These are phyloP conservation scores for Lycaon pictus DNA, from an alignment of 2,113 vertebrate genomes.

Conservation along the genomic window DNA sequence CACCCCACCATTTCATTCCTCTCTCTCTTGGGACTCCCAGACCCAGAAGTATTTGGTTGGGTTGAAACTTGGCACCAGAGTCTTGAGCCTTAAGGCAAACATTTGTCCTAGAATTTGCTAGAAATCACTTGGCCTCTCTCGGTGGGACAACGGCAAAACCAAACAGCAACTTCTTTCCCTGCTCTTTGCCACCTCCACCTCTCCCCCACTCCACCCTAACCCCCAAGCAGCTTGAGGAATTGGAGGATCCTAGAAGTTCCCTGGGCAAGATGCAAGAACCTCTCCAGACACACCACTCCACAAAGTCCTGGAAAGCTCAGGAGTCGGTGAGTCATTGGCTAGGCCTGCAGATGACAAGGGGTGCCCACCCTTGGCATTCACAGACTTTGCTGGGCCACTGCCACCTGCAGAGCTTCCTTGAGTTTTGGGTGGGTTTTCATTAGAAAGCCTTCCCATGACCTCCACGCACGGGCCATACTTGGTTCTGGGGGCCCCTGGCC, in stretches of 20 bases:
- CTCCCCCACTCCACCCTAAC: too few relatives aligned
- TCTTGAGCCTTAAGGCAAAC: constrained; percentile 83
- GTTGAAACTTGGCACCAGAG: constrained; percentile 82
- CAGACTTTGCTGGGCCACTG: fast-evolving
- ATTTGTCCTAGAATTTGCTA: constrained; percentile 84
- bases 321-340: neutral
- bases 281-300: neutral
- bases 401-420: neutral
- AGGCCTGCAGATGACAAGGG: fast-evolving
- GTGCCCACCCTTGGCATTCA: fast-evolving
- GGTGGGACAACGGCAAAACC: neutral
- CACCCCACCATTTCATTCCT: too few relatives aligned
- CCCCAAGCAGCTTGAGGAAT: neutral
- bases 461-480: fast-evolving
- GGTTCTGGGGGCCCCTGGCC: fast-evolving
- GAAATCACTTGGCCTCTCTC: constrained; percentile 73
- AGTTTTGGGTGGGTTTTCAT: neutral
- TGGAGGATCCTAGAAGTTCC: constrained; percentile 5
- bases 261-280: neutral
- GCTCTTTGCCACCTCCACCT: fast-evolving
- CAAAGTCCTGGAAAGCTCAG: neutral
- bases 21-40: constrained; percentile 55
- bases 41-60: constrained; percentile 72
- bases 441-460: too few relatives aligned
- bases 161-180: neutral